These are phyloP conservation scores for Nymphalis polychloros DNA, from an alignment of 2,888 invertebrate species.

Conservation along the genomic window DNA sequence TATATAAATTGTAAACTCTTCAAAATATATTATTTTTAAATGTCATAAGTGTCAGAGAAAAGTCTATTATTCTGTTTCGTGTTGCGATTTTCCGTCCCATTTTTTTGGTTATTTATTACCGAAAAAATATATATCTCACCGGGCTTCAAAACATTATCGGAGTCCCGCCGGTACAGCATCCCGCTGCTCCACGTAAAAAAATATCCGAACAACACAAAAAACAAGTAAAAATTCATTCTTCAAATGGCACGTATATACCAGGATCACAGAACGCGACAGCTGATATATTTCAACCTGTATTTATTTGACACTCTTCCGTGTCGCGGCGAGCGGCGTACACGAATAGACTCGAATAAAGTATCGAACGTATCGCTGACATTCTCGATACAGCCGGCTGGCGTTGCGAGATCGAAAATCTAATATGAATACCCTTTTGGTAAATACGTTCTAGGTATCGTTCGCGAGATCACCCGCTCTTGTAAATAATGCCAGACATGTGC, in stretches of 20 bases:
- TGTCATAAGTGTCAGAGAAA: conserved; percentile 26
- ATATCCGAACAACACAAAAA: conserved; percentile 69
- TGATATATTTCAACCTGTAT: conserved; percentile 76
- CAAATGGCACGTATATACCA: conserved; percentile 66
- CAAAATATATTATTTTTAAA: conserved; percentile 8
- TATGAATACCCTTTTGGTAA: conserved; percentile 78
- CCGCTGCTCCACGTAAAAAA: conserved; percentile 67
- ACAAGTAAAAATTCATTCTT: conserved; percentile 76
- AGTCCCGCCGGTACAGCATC: conserved; percentile 71
- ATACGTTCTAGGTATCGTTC: conserved; percentile 60
- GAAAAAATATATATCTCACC: conserved; percentile 55
- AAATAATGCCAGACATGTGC: conserved; percentile 47
- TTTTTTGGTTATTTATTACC: conserved; percentile 32
- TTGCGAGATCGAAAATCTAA: conserved; percentile 76
- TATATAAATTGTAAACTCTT: neutral
- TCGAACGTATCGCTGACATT: conserved; percentile 74
- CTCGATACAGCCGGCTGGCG: conserved; percentile 67
- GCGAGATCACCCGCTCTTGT: conserved; percentile 38
- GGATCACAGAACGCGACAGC: conserved; percentile 67
- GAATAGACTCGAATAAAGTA: conserved; percentile 73
- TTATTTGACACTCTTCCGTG: conserved; percentile 76
- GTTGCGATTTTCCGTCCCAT: conserved; percentile 17
- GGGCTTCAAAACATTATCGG: conserved; percentile 72
- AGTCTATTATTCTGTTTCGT: conserved; percentile 11
- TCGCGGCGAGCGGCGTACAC: conserved; percentile 63